Evolutionary conservation across 2,797 vertebrate species (phyloP), one percentile per base, ranked within the genome.

Genomic region (Rallus crepitans): DNA sequence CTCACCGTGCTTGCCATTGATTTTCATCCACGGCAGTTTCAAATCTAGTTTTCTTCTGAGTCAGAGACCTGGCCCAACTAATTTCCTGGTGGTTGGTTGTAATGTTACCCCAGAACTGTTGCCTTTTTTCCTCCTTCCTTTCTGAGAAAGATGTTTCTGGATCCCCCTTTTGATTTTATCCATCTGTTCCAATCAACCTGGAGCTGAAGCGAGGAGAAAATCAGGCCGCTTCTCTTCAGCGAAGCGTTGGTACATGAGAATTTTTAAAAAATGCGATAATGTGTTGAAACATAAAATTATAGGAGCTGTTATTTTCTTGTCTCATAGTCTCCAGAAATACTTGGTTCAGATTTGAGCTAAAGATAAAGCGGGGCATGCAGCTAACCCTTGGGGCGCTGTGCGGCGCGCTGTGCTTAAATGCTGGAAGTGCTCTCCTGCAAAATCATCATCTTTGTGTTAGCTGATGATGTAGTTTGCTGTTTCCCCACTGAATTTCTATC

Each of bases 151-250:
- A 76, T 57, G 63, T 87, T 82, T 87, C 86, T 96, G 83, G 64
- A 71, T 91, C 94, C 79, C 82, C 55, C 18, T 82, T 95, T 92
- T 61, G 86, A 71, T 93, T 89, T 92, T 37, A 68, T 78, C 93
- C 93, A 94, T 96, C 96, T 96, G 94, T 94, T 94, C 47, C 39
- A 33, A 0, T 71, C 90, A 79, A 1, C 1, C 2, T 40, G 63
- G 86, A 92, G 83, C 91, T 72, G 93, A 60, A 94, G 83, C 7
- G 93, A 89, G 69, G 81, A 82, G 66, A 59, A 69, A 80, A 79
- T n/a, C 59, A 1, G 64, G 6, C 73, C 0, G 15, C 39, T 75
- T 69, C 47, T 55, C 86, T 80, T 6, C 24, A 85, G 92, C 4
- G 1, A 68, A 78, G 69, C 81, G n/a, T 4, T 60, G 72, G 33